Percentiles rank a stretch among this genome's conserved stretches.
These are phyloP conservation scores for Ia io DNA, from an alignment of 2,113 vertebrate species.

Conservation along the genomic window DNA sequence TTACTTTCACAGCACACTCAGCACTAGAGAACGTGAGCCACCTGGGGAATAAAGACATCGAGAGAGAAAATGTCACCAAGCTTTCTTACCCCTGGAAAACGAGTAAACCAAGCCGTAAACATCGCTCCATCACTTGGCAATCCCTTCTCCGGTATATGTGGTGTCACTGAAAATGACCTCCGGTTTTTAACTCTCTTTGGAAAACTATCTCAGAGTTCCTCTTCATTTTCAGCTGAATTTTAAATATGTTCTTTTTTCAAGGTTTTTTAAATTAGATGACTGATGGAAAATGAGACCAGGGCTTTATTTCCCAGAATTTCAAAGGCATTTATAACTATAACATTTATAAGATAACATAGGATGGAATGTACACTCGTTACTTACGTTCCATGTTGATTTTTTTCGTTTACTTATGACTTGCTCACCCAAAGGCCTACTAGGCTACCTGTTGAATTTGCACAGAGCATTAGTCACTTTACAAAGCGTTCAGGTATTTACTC, in stretches of 20 bases:
- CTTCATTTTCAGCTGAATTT: neutral
- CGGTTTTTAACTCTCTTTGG: neutral
- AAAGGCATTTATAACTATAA: neutral
- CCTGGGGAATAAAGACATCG: neutral
- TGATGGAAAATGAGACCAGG: neutral
- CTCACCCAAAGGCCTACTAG: neutral
- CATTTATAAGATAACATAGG: neutral
- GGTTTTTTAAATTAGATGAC: neutral
- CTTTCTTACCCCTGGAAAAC: neutral
- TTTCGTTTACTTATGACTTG: neutral
- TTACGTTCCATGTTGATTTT: neutral
- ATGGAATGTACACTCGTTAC: neutral
- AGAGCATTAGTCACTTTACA: neutral
- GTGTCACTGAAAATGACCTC: neutral
- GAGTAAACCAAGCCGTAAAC: neutral
- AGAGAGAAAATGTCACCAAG: neutral
- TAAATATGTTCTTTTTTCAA: slow-evolving; percentile 15
- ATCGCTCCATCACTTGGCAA: neutral
- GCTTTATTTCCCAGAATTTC: neutral
- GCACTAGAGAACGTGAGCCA: neutral
- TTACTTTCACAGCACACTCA: neutral
- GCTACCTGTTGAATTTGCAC: neutral
- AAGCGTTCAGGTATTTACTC: neutral
- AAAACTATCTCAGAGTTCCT: neutral
- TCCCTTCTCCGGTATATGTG: neutral